Percentiles rank a stretch among this genome's conserved stretches.
Conservation (phyloP, 1,140 invertebrate genomes). For the Drosophila arizonae region DNA sequence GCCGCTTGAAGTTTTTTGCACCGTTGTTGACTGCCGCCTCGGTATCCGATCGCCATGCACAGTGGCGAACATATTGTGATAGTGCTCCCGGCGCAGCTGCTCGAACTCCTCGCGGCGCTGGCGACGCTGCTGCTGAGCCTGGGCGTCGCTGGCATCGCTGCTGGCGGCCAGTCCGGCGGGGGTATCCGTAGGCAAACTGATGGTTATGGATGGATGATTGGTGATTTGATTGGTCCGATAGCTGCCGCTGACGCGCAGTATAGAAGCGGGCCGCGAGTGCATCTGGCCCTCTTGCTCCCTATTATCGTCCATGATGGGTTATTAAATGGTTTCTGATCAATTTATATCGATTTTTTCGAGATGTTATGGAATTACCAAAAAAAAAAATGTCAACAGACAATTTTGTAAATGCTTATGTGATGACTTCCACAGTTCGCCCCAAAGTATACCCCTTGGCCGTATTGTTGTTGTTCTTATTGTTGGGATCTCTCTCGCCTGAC, state of each 20-base stretch:
- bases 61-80: slow-evolving; percentile 42
- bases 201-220: slow-evolving; percentile 34
- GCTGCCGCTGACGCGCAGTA: slow-evolving; percentile 35
- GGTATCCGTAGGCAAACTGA: slow-evolving; percentile 20
- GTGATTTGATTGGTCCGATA: slow-evolving; percentile 24
- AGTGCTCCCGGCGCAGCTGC: slow-evolving; percentile 58
- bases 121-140: slow-evolving; percentile 19
- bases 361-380: slow-evolving; percentile 8
- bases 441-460: not conserved
- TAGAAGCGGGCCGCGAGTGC: slow-evolving; percentile 16
- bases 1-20: not conserved
- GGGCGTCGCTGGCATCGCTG: slow-evolving; percentile 33
- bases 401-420: slow-evolving; percentile 39
- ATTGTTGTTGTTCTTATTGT: slow-evolving; percentile 15
- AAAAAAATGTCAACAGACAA: slow-evolving; percentile 31
- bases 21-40: not conserved
- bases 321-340: not conserved
- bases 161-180: not conserved
- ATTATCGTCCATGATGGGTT: slow-evolving; percentile 19
- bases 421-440: not conserved
- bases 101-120: slow-evolving; percentile 45
- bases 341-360: not conserved
- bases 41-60: not conserved
- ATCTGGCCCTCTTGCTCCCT: not conserved
- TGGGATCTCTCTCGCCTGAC: slow-evolving; percentile 51